Evolutionary conservation across 2,888 invertebrate species (phyloP).

Genomic region (Rhingia rostrata): DNA sequence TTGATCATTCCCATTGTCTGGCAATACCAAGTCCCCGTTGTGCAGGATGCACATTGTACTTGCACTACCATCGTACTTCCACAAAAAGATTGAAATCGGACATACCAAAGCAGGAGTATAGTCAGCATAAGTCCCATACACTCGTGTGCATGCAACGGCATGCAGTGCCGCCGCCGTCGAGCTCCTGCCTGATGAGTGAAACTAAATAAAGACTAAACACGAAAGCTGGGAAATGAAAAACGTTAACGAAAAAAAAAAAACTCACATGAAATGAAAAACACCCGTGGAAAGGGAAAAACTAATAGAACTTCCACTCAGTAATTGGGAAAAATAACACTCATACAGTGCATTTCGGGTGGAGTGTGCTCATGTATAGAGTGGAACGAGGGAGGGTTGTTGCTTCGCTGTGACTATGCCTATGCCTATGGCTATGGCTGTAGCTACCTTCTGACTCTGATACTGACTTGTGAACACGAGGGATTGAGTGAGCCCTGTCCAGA

Average conservation of each 20-base stretch:
- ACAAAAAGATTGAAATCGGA: constrained; percentile 50
- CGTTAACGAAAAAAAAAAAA: constrained; percentile 19
- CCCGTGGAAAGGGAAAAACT: constrained; percentile 43
- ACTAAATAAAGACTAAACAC: constrained; percentile 70
- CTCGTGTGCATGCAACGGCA: constrained; percentile 22
- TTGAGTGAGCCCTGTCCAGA: constrained; percentile 59
- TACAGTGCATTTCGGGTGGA: constrained; percentile 46
- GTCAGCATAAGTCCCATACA: constrained; percentile 48
- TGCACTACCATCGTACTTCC: background rate
- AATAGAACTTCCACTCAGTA: constrained; percentile 70
- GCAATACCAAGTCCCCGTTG: constrained; percentile 10
- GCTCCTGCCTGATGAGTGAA: constrained; percentile 57
- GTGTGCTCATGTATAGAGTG: constrained; percentile 17
- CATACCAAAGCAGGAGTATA: constrained; percentile 24
- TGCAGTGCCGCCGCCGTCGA: constrained; percentile 45
- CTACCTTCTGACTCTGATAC: background rate
- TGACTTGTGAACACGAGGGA: constrained; percentile 9
- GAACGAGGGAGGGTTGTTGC: constrained; percentile 62
- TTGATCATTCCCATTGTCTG: constrained; percentile 2
- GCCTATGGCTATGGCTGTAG: background rate
- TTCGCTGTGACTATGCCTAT: background rate
- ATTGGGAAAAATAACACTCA: constrained; percentile 68
- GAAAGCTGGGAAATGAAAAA: constrained; percentile 62
- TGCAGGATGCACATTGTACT: constrained; percentile 26
- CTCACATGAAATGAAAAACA: background rate